Evolutionary conservation across 2,797 vertebrate genomes (phyloP).

Genomic region (Tangara arthus): DNA sequence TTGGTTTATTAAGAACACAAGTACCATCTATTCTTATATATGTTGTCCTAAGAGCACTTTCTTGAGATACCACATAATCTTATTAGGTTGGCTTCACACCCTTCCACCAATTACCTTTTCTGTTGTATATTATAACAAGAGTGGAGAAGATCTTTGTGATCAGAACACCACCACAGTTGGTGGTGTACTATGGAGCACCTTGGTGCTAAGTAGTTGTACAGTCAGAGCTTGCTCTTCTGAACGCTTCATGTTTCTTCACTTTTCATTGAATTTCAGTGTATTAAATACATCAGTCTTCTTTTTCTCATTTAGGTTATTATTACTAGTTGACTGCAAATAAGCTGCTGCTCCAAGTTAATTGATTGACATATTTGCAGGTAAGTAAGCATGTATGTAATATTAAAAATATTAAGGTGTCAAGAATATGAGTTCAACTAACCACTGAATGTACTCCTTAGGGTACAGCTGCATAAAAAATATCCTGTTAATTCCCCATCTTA

Average conservation of each 20-base stretch:
- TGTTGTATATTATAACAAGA: neutral
- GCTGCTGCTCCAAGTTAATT: neutral
- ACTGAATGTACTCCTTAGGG: neutral
- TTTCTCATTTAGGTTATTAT: neutral
- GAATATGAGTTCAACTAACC: neutral
- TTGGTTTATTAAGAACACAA: neutral
- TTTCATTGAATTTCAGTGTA: neutral
- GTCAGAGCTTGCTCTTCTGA: neutral
- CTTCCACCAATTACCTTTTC: neutral
- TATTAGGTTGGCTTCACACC: neutral
- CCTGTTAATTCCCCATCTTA: neutral
- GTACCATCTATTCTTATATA: neutral
- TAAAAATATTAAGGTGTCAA: neutral
- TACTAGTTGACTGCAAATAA: neutral
- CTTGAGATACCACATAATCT: neutral
- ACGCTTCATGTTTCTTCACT: neutral
- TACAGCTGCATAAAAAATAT: neutral
- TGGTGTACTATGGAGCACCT: neutral
- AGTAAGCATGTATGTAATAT: neutral
- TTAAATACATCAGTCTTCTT: neutral
- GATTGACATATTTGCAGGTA: neutral
- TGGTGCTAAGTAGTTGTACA: neutral
- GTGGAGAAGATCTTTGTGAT: neutral
- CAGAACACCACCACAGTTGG: neutral
- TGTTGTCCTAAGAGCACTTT: neutral